These are phyloP conservation scores for Ophonus ardosiacus DNA, from an alignment of 2,888 invertebrate genomes.

Conservation along the genomic window DNA sequence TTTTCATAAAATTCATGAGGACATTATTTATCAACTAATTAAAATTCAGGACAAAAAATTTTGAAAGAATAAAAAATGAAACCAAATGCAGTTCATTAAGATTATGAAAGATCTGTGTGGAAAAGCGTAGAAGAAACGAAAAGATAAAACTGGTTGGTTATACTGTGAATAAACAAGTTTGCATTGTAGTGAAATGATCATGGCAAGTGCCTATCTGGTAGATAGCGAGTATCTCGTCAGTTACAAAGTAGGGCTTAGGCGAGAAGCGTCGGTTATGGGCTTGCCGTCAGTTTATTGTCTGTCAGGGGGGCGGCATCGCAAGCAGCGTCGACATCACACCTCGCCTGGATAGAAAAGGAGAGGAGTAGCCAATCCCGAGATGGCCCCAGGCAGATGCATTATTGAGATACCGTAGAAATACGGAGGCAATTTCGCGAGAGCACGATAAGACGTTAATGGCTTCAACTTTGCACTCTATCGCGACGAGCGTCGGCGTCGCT, in stretches of 20 bases:
- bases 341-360: slow-evolving; percentile 53
- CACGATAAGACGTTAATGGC: slow-evolving; percentile 79
- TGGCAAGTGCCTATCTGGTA: slow-evolving; percentile 43
- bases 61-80: not conserved
- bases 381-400: slow-evolving; percentile 74
- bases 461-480: slow-evolving; percentile 80
- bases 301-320: slow-evolving; percentile 60
- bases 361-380: slow-evolving; percentile 69
- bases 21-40: not conserved
- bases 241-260: slow-evolving; percentile 32
- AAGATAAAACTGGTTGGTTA: slow-evolving; percentile 1
- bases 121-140: not conserved
- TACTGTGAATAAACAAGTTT: slow-evolving; percentile 43
- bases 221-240: slow-evolving; percentile 16
- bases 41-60: not conserved
- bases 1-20: not conserved
- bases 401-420: slow-evolving; percentile 77
- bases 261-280: slow-evolving; percentile 46
- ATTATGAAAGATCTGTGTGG: not conserved
- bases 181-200: slow-evolving; percentile 45
- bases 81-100: not conserved
- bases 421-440: slow-evolving; percentile 76
- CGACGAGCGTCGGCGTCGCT: slow-evolving; percentile 69
- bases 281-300: slow-evolving; percentile 63
- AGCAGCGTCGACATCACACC: slow-evolving; percentile 29